Percentiles rank a stretch among this genome's conserved stretches.
These are phyloP conservation scores for Acrocyrtus sp. DNA, from an alignment of 2,888 invertebrate species.

Conservation along the genomic window DNA sequence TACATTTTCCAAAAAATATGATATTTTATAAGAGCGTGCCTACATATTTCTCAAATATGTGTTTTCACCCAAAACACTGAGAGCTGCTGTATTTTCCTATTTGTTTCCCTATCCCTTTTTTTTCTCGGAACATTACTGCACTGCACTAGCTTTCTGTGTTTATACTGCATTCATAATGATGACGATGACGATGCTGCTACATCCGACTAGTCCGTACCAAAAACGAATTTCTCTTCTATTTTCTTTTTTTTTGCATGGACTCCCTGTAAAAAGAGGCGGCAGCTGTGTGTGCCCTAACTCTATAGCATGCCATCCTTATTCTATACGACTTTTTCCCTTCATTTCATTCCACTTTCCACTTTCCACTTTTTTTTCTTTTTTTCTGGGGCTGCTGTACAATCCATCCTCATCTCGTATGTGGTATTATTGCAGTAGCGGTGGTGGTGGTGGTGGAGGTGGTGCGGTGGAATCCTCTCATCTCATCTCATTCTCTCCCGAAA, in stretches of 20 bases:
- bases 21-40: no score
- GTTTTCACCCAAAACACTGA: neutral
- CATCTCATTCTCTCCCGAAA: neutral
- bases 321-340: constrained; percentile 46
- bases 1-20: no score
- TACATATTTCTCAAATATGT: neutral
- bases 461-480: neutral
- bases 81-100: neutral
- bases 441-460: constrained; percentile 21
- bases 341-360: constrained; percentile 24
- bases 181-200: neutral
- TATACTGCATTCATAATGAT: constrained; percentile 1
- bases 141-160: constrained; percentile 11
- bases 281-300: no score
- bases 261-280: constrained; percentile 35
- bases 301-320: constrained; percentile 37
- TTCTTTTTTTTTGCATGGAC: constrained; percentile 40
- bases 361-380: constrained; percentile 17
- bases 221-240: neutral
- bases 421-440: constrained; percentile 8
- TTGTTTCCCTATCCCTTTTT: no score
- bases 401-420: neutral
- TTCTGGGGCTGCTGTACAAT: no score
- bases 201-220: neutral
- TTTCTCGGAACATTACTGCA: constrained; percentile 10